Conservation (phyloP, 2,888 invertebrate species). For the Opisthograptis luteolata region DNA sequence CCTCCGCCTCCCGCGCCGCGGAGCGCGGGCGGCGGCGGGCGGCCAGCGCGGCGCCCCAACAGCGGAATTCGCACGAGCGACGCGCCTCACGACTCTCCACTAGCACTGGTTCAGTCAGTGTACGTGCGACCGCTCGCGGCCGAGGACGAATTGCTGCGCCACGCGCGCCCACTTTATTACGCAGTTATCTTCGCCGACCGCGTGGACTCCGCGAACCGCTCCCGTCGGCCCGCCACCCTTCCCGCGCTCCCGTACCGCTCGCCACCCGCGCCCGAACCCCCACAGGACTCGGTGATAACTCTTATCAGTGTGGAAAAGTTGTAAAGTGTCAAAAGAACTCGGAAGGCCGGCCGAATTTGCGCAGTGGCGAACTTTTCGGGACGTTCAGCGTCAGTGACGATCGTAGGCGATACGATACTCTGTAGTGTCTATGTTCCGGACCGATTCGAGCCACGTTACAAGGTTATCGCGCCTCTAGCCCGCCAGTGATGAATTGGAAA, state of each 20-base stretch:
- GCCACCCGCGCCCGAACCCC: conserved; percentile 38
- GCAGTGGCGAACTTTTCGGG: conserved; percentile 56
- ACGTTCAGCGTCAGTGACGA: conserved; percentile 58
- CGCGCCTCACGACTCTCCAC: conserved; percentile 64
- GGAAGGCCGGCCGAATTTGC: conserved; percentile 59
- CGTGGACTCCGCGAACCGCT: conserved; percentile 69
- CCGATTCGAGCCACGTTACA: conserved; percentile 78
- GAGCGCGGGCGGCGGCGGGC: conserved; percentile 37
- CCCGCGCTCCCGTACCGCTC: conserved; percentile 32
- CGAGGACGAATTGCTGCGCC: conserved; percentile 66
- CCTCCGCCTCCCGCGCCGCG: conserved; percentile 50
- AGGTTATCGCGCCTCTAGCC: conserved; percentile 81
- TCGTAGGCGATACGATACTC: conserved; percentile 65
- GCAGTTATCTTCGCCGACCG: conserved; percentile 77
- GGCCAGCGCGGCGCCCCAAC: conserved; percentile 52
- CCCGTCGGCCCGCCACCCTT: conserved; percentile 39
- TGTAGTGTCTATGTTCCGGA: conserved; percentile 67
- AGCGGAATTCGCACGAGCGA: conserved; percentile 76
- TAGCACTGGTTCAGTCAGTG: conserved; percentile 63
- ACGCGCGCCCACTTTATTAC: conserved; percentile 73
- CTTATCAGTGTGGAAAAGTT: conserved; percentile 78
- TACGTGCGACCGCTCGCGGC: conserved; percentile 77
- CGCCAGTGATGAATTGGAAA: conserved; percentile 83
- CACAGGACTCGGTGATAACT: conserved; percentile 64
- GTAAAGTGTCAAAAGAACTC: conserved; percentile 63